Evolutionary conservation across 2,113 vertebrate species (phyloP).

Genomic region (Platanista minor): DNA sequence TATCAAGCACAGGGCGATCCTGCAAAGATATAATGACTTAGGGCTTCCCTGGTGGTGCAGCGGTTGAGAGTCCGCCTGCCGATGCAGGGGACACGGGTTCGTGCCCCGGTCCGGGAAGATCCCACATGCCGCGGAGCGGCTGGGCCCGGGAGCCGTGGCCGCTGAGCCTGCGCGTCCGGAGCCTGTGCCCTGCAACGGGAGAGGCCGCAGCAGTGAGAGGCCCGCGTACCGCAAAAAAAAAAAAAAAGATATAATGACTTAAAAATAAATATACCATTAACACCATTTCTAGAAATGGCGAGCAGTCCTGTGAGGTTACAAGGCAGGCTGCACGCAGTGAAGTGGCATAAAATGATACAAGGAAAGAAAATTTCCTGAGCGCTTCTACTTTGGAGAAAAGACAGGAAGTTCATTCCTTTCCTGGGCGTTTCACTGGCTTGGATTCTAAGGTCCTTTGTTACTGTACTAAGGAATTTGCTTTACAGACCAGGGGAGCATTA

Average conservation of each 20-base stretch:
- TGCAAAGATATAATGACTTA: background rate
- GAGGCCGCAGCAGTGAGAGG: too few species aligned
- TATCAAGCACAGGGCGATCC: background rate
- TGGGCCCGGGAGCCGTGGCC: too few species aligned
- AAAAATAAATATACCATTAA: background rate
- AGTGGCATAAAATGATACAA: background rate
- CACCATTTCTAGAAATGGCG: background rate
- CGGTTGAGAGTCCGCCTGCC: too few species aligned
- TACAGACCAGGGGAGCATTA: background rate
- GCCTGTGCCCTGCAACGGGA: too few species aligned
- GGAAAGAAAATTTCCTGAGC: background rate
- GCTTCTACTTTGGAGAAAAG: background rate
- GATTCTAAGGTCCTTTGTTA: background rate
- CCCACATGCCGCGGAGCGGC: too few species aligned
- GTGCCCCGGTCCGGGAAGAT: too few species aligned
- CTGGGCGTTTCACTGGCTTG: background rate
- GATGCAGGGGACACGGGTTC: too few species aligned
- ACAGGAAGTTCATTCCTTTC: background rate
- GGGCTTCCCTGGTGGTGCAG: too few species aligned
- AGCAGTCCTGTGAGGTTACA: background rate
- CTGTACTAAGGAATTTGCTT: background rate
- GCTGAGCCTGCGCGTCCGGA: too few species aligned
- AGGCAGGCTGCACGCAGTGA: background rate
- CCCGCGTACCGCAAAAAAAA: too few species aligned
- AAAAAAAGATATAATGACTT: background rate